Evolutionary conservation across 2,113 vertebrate genomes (phyloP).

Genomic region (Echinops telfairi): DNA sequence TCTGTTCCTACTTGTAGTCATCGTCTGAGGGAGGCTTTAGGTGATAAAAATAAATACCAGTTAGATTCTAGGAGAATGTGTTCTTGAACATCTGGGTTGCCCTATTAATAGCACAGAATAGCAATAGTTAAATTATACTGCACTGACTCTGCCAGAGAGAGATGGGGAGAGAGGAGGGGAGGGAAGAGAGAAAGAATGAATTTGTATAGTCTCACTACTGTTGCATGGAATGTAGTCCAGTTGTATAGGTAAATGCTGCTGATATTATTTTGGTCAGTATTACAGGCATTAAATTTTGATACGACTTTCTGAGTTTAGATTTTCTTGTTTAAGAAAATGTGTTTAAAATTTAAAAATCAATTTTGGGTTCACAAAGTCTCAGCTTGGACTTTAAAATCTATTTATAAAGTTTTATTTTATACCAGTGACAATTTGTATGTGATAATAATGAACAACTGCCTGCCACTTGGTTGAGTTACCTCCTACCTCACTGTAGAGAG

Average conservation of each 20-base stretch:
- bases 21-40: slow-evolving; percentile 33
- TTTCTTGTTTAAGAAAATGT: slow-evolving; percentile 60
- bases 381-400: background rate
- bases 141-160: background rate
- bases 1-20: slow-evolving; percentile 49
- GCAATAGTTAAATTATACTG: slow-evolving; percentile 41
- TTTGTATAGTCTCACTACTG: slow-evolving; percentile 20
- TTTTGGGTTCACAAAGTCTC: slow-evolving; percentile 61
- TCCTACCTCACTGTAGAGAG: slow-evolving; percentile 50
- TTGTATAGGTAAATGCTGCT: slow-evolving; percentile 37
- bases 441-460: slow-evolving; percentile 55
- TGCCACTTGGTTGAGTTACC: slow-evolving; percentile 62
- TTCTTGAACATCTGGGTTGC: slow-evolving; percentile 46
- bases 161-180: no score
- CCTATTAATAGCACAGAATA: background rate
- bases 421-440: slow-evolving; percentile 43
- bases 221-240: slow-evolving; percentile 41
- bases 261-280: slow-evolving; percentile 47
- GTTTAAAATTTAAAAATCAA: slow-evolving; percentile 47
- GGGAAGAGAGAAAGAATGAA: no score
- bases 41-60: slow-evolving; percentile 56
- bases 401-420: slow-evolving; percentile 46
- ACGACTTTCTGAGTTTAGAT: slow-evolving; percentile 59
- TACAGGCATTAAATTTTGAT: slow-evolving; percentile 25
- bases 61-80: slow-evolving; percentile 18